Percentiles rank a stretch among this genome's conserved stretches.
These are phyloP conservation scores for Ips typographus DNA, from an alignment of 1,140 invertebrate species.

Conservation along the genomic window DNA sequence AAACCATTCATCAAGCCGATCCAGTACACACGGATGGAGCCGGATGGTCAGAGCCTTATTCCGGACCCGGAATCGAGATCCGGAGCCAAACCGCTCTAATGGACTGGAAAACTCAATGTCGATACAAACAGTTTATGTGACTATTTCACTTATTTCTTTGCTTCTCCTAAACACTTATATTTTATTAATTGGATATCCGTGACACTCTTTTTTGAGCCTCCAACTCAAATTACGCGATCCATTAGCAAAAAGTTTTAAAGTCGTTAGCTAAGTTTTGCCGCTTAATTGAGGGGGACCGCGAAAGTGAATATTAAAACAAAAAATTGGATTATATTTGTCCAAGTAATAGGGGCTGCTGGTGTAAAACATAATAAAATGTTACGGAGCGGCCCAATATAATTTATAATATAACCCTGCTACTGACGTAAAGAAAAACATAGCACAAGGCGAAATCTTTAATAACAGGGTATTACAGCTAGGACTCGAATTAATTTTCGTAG, in stretches of 20 bases:
- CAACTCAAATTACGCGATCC: background rate
- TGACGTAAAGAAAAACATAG: conserved; percentile 47
- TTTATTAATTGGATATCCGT: conserved; percentile 4
- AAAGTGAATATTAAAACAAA: conserved; percentile 25
- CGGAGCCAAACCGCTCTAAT: conserved; percentile 43
- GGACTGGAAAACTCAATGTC: conserved; percentile 49
- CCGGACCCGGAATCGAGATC: conserved; percentile 38
- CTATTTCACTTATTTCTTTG: conserved; percentile 29
- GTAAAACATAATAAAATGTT: conserved; percentile 32
- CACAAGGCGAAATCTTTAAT: conserved; percentile 41
- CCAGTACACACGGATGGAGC: conserved; percentile 42
- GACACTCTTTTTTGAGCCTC: background rate
- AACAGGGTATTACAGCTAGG: conserved; percentile 47
- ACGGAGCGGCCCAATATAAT: conserved; percentile 38
- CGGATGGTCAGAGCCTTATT: conserved; percentile 31
- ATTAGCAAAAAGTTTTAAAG: conserved; percentile 3
- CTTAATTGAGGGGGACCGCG: conserved; percentile 12
- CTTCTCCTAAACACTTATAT: conserved; percentile 11
- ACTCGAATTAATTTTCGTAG: conserved; percentile 49
- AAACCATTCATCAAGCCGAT: conserved; percentile 50
- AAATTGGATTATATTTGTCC: conserved; percentile 36
- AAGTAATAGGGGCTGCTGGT: conserved; percentile 26
- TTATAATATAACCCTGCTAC: conserved; percentile 43
- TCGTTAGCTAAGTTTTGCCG: conserved; percentile 5
- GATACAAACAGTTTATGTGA: conserved; percentile 45